Conservation (phyloP, 2,888 invertebrate species). For the Lysandra bellargus region DNA sequence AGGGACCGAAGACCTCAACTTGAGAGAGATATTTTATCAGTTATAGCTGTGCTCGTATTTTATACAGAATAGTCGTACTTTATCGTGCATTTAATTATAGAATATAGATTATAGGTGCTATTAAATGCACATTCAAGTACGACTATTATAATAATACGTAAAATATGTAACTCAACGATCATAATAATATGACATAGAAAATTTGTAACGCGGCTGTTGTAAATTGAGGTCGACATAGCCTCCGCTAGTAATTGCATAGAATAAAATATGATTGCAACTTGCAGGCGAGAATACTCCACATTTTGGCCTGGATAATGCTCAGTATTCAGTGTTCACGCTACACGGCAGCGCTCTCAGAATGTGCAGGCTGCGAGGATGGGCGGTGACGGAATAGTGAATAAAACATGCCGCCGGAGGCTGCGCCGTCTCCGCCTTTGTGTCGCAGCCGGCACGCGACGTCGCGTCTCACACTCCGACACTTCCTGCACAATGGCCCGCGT, state of each 20-base stretch:
- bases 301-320: too few species aligned
- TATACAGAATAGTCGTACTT: too few species aligned
- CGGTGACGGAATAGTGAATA: background rate
- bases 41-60: too few species aligned
- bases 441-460: background rate
- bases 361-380: background rate
- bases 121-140: too few species aligned
- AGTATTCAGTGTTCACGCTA: background rate
- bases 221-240: background rate
- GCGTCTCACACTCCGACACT: background rate
- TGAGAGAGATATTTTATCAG: background rate
- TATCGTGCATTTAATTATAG: too few species aligned
- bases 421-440: background rate
- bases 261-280: background rate
- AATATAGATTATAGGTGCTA: too few species aligned
- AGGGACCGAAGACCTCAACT: background rate
- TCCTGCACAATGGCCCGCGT: background rate
- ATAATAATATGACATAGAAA: background rate
- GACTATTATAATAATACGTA: background rate
- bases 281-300: background rate
- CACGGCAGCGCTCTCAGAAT: background rate
- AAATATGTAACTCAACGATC: background rate
- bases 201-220: background rate
- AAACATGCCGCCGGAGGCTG: slow-evolving; percentile 3
- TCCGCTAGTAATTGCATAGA: background rate